Percentiles rank a stretch among this genome's conserved stretches.
phyloP scores from a whole-genome alignment of 2,888 invertebrate species.

The Isotomurus palustris region DNA sequence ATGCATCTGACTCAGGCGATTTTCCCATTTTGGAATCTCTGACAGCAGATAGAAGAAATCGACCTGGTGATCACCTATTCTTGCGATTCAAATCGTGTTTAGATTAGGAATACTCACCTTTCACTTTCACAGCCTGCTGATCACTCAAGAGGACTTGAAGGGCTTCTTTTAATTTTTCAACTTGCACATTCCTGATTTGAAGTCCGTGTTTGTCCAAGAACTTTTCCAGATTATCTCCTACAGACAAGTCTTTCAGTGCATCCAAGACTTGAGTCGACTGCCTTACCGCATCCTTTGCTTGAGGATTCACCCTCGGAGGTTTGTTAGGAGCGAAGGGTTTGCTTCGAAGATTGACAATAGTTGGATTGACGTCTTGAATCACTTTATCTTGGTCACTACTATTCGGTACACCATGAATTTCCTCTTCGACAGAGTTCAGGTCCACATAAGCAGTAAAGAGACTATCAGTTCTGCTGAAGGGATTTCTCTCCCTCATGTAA shows the following conservation, averaged over 20 bases:
- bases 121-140: background rate
- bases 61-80: background rate
- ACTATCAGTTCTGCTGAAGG: no score
- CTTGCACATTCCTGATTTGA: slow-evolving; percentile 7
- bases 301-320: background rate
- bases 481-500: no score
- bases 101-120: background rate
- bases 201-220: slow-evolving; percentile 27
- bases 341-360: background rate
- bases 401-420: background rate
- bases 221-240: slow-evolving; percentile 27
- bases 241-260: slow-evolving; percentile 20
- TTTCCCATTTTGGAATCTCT: slow-evolving; percentile 24
- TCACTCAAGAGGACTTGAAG: slow-evolving; percentile 7
- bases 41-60: background rate
- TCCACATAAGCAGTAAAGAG: no score
- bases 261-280: slow-evolving; percentile 15
- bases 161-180: slow-evolving; percentile 10
- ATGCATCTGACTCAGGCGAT: slow-evolving; percentile 12
- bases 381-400: background rate
- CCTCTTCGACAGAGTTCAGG: background rate
- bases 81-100: background rate
- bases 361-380: background rate
- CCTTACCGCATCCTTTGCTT: background rate
- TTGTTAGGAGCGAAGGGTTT: background rate